Percentiles rank a stretch among this genome's conserved stretches.
phyloP scores from a whole-genome alignment of 37 sponge, comb jelly and placozoan genomes.

The Cliona cf. orientalis region DNA sequence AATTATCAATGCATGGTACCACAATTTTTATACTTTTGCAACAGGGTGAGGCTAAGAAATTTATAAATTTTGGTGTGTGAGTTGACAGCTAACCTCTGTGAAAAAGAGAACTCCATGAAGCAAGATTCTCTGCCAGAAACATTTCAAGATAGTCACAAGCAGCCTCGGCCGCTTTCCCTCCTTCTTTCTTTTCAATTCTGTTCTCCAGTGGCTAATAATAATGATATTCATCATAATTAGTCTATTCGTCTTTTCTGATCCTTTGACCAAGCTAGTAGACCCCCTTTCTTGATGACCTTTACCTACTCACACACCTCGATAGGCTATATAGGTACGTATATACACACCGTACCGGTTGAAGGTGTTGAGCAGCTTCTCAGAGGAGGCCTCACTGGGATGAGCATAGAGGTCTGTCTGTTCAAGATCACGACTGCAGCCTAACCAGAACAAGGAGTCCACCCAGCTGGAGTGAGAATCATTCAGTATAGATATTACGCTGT shows the following conservation, averaged over 20 bases:
- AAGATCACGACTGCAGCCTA: slow-evolving; percentile 40
- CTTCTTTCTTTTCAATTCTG: slow-evolving; percentile 31
- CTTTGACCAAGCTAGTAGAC: no score
- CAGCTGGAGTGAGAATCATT: no score
- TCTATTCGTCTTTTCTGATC: no score
- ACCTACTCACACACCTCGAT: not conserved
- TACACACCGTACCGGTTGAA: slow-evolving; percentile 59
- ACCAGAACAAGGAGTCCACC: slow-evolving; percentile 54
- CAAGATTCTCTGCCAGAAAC: slow-evolving; percentile 48
- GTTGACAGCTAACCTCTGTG: slow-evolving; percentile 38
- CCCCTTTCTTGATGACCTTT: no score
- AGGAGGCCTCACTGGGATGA: slow-evolving; percentile 41
- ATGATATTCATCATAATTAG: no score
- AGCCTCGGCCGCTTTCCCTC: slow-evolving; percentile 42
- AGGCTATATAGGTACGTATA: not conserved
- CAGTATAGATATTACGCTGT: no score
- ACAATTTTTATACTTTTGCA: no score
- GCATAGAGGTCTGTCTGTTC: slow-evolving; percentile 56
- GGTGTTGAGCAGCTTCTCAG: slow-evolving; percentile 32
- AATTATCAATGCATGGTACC: no score
- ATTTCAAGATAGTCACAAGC: slow-evolving; percentile 51
- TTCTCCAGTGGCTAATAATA: slow-evolving; percentile 31
- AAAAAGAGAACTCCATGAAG: slow-evolving; percentile 20
- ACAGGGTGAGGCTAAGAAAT: no score
- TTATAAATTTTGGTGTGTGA: no score